Base-by-base conservation (phyloP, 2,113 vertebrate species). In the Astur gentilis region DNA sequence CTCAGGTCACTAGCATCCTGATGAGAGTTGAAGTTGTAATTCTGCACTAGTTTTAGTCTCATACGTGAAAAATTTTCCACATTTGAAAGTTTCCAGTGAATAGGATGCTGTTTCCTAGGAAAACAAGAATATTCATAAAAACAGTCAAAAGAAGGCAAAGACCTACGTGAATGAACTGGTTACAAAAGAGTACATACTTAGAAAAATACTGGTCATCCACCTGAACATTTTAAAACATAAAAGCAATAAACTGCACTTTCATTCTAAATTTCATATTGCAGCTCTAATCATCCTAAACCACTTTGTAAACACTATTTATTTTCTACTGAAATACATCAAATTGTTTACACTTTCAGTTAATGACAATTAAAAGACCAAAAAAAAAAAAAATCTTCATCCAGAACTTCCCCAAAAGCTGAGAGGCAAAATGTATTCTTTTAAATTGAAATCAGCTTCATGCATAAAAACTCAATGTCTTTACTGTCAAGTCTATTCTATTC, bases 11-110 rank as follows among this genome's bases (percentile, higher is more conserved):
- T 99, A 96, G 99, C 99, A 80, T 99, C 99, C 78, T 97, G 95
- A 84, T 99, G 99, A 34, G 97, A 98, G 91, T 98, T 99, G 95
- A 98, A 99, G 98, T 98, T 99, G 97, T 99, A 99, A 96, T 99
- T 99, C 32, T 98, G 98, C 44, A 99, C 98, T 66, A 99, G 96
- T 96, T 99, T 99, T 83, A 99, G 98, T 93, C 98, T 99, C 99
- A 99, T 99, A 60, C 99, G 99, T 40, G 99, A 99, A 96, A 98
- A 99, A 96, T 99, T 99, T 98, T 99, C 99, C 40, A 99, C 99
- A 34, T 99, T 99, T 78, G 99, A 99, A 82, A 99, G 98, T 83
- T 99, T 99, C 99, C 99, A 99, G 94, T 98, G 98, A 97, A 98
- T 75, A 95, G 97, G 95, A 79, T 97, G 98, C 84, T 97, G 98